Evolutionary conservation across 64 coral and sea anemone genomes (phyloP).

Genomic region (Platygyra sinensis): DNA sequence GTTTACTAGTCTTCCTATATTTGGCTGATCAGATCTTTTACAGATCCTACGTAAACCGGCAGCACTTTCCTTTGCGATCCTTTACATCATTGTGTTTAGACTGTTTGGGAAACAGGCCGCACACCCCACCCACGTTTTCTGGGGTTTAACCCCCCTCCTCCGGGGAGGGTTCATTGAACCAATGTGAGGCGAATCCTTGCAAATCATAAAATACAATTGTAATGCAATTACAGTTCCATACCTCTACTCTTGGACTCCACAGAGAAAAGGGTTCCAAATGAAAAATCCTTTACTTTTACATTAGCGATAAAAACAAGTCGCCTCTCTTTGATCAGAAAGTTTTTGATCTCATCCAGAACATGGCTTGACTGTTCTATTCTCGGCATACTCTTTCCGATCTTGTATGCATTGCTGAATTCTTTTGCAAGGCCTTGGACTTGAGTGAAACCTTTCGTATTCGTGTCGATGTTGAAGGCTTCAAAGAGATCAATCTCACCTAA

Average conservation of each 20-base stretch:
- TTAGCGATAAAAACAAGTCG: conserved; percentile 34
- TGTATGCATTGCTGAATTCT: conserved; percentile 45
- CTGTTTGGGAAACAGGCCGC: too few species aligned
- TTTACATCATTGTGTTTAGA: too few species aligned
- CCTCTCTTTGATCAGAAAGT: neutral
- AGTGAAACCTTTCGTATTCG: neutral
- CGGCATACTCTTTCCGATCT: conserved; percentile 7
- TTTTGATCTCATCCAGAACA: conserved; percentile 11
- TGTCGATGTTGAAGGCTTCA: conserved; percentile 11
- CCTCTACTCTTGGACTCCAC: conserved; percentile 40
- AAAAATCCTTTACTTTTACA: conserved; percentile 11
- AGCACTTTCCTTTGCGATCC: too few species aligned
- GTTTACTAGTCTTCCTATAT: too few species aligned
- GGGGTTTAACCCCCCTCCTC: too few species aligned
- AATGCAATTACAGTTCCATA: neutral
- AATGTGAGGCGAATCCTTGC: too few species aligned
- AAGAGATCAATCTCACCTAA: conserved; percentile 42
- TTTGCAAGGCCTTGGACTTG: conserved; percentile 12
- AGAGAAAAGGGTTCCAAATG: conserved; percentile 43
- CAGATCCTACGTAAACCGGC: too few species aligned
- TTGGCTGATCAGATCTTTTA: too few species aligned
- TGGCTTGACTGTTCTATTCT: neutral
- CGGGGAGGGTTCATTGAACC: too few species aligned
- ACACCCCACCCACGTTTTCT: too few species aligned
- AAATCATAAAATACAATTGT: neutral